These are phyloP conservation scores for Gambusia yucatana DNA, from an alignment of 2,797 vertebrate genomes.

Conservation along the genomic window DNA sequence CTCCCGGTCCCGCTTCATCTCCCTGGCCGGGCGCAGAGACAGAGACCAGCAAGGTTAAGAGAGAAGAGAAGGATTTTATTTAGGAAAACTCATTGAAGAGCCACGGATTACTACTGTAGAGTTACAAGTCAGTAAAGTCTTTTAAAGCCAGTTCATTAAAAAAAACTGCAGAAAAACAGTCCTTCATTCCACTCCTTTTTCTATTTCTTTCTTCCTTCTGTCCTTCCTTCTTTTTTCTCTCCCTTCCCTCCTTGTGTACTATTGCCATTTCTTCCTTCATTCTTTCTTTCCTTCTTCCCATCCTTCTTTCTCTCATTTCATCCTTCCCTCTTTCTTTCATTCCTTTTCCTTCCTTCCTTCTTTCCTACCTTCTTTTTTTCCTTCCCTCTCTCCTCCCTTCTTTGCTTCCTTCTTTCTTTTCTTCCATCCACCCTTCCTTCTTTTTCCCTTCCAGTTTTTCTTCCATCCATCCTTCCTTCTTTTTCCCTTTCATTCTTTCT, in stretches of 20 bases:
- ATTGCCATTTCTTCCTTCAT: not conserved
- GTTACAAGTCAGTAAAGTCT: not conserved
- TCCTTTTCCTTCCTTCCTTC: not conserved
- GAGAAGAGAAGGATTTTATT: not conserved
- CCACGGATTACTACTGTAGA: not conserved
- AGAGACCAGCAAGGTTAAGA: not conserved
- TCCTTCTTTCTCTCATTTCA: not conserved
- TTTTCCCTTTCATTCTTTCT: not conserved
- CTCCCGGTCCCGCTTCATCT: slow-evolving; percentile 88
- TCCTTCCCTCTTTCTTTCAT: not conserved
- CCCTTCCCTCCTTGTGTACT: not conserved
- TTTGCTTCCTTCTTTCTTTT: not conserved
- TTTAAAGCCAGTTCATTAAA: not conserved
- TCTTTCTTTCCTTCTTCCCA: not conserved
- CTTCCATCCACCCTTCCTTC: not conserved
- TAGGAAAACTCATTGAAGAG: not conserved
- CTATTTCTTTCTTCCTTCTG: not conserved
- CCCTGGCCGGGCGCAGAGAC: slow-evolving; percentile 69
- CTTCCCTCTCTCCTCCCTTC: not conserved
- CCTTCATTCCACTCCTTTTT: not conserved
- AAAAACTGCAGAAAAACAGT: not conserved
- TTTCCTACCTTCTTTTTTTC: not conserved
- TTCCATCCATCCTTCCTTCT: not conserved
- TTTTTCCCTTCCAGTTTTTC: not conserved
- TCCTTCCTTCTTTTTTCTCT: not conserved